Percentiles rank a stretch among this genome's conserved stretches.
phyloP scores from a whole-genome alignment of 2,113 vertebrate genomes.

The Ochotona curzoniae region DNA sequence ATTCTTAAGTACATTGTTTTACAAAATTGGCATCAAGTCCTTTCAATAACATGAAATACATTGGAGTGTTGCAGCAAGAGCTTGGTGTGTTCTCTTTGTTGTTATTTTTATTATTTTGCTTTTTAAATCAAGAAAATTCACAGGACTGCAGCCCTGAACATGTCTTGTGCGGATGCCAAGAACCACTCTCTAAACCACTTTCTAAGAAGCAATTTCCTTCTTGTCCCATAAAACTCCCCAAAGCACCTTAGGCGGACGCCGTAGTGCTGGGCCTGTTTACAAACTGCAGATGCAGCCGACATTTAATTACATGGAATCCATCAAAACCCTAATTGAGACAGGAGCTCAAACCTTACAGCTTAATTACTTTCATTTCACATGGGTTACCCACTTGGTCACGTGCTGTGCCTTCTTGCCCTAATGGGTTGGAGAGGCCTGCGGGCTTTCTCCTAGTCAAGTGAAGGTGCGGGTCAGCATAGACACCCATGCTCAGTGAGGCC shows the following conservation, averaged over 20 bases:
- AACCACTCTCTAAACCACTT: conserved; percentile 39
- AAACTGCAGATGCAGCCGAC: conserved; percentile 76
- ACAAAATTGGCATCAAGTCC: conserved; percentile 36
- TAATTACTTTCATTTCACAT: conserved; percentile 84
- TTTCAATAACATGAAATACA: conserved; percentile 20
- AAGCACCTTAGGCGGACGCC: conserved; percentile 43
- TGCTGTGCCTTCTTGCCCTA: conserved; percentile 5
- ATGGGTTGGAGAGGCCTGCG: conserved; percentile 23
- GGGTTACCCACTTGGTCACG: conserved; percentile 67
- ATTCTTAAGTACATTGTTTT: conserved; percentile 65
- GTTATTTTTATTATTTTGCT: conserved; percentile 41
- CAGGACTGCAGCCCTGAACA: conserved; percentile 9
- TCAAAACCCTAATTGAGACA: conserved; percentile 82
- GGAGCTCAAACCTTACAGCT: conserved; percentile 75
- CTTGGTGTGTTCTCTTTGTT: conserved; percentile 22
- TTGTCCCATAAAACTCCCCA: conserved; percentile 65
- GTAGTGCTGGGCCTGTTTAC: conserved; percentile 53
- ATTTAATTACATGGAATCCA: conserved; percentile 81
- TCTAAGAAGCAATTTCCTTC: conserved; percentile 74
- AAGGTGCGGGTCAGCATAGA: neutral
- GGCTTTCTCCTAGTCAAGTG: neutral
- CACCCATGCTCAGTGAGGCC: conserved; percentile 30
- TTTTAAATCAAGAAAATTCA: conserved; percentile 51
- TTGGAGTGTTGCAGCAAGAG: neutral
- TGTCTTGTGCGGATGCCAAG: conserved; percentile 33